Conservation (phyloP, 1,140 invertebrate genomes). For the Conopomorpha cramerella region DNA sequence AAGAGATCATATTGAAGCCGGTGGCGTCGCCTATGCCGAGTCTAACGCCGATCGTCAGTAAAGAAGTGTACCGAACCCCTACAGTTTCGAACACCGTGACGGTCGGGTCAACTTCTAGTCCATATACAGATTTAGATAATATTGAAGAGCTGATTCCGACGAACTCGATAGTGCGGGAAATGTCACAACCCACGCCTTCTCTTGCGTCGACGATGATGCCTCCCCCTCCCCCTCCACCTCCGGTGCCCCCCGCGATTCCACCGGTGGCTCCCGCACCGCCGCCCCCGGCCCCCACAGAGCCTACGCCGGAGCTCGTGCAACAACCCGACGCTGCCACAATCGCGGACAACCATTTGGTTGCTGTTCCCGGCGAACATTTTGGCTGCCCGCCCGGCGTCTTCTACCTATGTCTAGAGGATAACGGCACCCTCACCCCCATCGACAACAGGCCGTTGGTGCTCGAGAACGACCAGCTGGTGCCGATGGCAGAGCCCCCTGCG, state of each 20-base stretch:
- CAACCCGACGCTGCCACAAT: conserved; percentile 34
- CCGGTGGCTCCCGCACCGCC: conserved; percentile 11
- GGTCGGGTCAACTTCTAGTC: conserved; percentile 15
- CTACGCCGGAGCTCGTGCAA: no score
- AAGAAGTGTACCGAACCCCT: no score
- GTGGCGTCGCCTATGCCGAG: conserved; percentile 3
- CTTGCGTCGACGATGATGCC: conserved; percentile 3
- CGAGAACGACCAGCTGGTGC: conserved; percentile 63
- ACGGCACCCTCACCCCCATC: conserved; percentile 70
- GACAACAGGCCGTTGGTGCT: conserved; percentile 70
- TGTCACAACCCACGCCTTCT: no score
- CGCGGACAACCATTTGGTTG: conserved; percentile 67
- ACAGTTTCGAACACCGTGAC: conserved; percentile 11
- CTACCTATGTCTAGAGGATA: conserved; percentile 68
- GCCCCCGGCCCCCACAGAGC: conserved; percentile 12
- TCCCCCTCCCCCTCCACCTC: conserved; percentile 6
- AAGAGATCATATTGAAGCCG: conserved; percentile 13
- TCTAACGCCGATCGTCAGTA: conserved; percentile 7
- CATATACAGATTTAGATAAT: conserved; percentile 37
- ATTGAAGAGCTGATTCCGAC: conserved; percentile 47
- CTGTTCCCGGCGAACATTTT: conserved; percentile 68
- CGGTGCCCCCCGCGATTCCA: not conserved
- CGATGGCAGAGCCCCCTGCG: conserved; percentile 41
- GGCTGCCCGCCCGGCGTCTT: conserved; percentile 67
- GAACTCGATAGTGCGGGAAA: conserved; percentile 32